A percentile compares a stretch with the other conserved stretches of the same genome.
Evolutionary conservation across 2,888 invertebrate species (phyloP).

Genomic region (Drosophila nr. medialis): DNA sequence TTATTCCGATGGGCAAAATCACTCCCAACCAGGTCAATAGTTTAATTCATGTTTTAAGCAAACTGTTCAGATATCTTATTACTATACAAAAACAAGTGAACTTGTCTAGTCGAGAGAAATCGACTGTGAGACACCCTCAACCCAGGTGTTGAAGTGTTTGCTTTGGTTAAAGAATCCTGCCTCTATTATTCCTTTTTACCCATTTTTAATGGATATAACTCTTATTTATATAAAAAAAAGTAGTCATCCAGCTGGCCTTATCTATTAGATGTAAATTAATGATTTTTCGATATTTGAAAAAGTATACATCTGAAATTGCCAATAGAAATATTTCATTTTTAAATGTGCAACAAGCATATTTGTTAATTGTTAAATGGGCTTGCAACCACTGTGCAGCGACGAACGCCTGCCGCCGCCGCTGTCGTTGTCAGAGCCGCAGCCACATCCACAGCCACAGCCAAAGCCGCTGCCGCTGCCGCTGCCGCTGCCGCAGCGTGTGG

Average conservation of each 20-base stretch:
- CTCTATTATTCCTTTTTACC: background rate
- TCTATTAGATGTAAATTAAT: background rate
- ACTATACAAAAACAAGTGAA: too few relatives aligned
- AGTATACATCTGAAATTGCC: too few relatives aligned
- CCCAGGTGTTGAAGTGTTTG: background rate
- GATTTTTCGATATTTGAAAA: background rate
- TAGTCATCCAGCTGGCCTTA: background rate
- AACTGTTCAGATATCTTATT: background rate
- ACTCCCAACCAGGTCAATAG: background rate
- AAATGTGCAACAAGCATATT: background rate
- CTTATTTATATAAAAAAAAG: background rate
- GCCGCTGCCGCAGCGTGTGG: conserved; percentile 47
- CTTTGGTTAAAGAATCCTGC: background rate
- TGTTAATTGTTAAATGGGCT: background rate
- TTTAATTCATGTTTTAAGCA: background rate
- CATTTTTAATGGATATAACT: background rate
- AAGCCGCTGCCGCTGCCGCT: background rate
- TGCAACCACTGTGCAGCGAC: conserved; percentile 31
- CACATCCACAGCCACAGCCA: conserved; percentile 16
- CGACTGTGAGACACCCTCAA: background rate
- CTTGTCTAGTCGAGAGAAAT: too few relatives aligned
- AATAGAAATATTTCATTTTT: background rate
- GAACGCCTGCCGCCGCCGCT: conserved; percentile 5
- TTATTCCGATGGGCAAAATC: background rate
- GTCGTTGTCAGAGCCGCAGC: conserved; percentile 14